Evolutionary conservation across 2,888 invertebrate species (phyloP), one percentile per base, ranked within the genome.

Genomic region (Belgica antarctica): DNA sequence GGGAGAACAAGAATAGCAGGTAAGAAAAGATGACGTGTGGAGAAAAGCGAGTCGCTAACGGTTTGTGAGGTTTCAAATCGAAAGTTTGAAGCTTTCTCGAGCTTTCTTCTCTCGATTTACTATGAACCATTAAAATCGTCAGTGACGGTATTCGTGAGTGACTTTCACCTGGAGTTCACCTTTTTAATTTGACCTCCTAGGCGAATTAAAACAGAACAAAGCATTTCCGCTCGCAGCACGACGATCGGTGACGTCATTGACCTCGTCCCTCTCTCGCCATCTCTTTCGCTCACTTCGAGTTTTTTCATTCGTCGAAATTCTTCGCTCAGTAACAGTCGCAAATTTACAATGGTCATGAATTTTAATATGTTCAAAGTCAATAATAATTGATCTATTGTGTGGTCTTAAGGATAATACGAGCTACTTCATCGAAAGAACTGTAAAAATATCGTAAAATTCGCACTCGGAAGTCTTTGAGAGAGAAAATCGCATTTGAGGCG

Each of bases 371-470:
- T 62, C 15, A n/a, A 62, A 62, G 62, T 62, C 62, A n/a, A 62
- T 27, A 19, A 62, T 17, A 62, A 62, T 62, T 27, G 28, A 62
- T 62, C 28, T 36, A 62, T 62, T 62, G 62, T 62, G 62, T 62
- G 62, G n/a, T 62, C 36, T 36, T 36, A 36, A 62, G 62, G 24
- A 62, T 62, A 62, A 36, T 19, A 15, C 34, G 15, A 36, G 62
- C 34, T 17, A 19, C 17, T 22, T 52, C 52, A 22, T 52, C 52
- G 52, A 52, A 10, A 46, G 15, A 46, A 46, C 8, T 7, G 7
- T 15, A 17, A 34, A 22, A 34, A 62, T n/a, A 62, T 8, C 19
- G 62, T 31, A 36, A 62, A 62, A 15, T 24, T n/a, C 34, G n/a
- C 22, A 1, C 34, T 22, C 19, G 31, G 62, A 62, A 61, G 4